A percentile compares a stretch with the other conserved stretches of the same genome.
Evolutionary conservation across 1,140 invertebrate species (phyloP).

Genomic region (Anoplophora glabripennis): DNA sequence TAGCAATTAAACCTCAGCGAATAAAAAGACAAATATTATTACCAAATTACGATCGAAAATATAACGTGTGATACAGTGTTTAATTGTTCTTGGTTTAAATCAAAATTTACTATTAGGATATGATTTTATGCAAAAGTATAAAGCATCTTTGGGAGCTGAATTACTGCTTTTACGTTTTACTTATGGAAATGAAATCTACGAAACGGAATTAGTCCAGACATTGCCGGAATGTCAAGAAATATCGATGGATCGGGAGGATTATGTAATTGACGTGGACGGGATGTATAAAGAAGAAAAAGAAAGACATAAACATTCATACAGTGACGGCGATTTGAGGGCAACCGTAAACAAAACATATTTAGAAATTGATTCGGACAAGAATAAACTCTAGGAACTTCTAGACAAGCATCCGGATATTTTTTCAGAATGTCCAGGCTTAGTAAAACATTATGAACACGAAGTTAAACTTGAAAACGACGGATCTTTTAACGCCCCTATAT

Average conservation of each 20-base stretch:
- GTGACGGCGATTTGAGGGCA: not conserved
- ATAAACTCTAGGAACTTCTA: not conserved
- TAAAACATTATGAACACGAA: not conserved
- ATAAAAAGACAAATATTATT: conserved; percentile 1
- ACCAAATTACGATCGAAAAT: not conserved
- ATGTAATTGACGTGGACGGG: not conserved
- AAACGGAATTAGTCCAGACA: not conserved
- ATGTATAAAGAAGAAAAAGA: not conserved
- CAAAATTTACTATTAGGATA: not conserved
- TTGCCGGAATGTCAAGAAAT: too few species aligned
- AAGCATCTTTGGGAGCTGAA: not conserved
- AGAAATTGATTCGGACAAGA: not conserved
- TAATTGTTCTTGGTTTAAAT: not conserved
- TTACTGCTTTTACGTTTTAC: not conserved
- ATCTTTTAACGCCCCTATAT: not conserved
- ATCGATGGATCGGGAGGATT: not conserved
- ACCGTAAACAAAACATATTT: not conserved
- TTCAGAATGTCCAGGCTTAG: not conserved
- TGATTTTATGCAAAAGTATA: not conserved
- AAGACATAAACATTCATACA: not conserved
- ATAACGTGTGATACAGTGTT: not conserved
- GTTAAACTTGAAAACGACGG: not conserved
- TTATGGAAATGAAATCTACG: not conserved
- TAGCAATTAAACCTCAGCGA: not conserved
- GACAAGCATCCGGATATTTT: not conserved